Base-by-base conservation (phyloP, 2,797 vertebrate genomes). In the Nyctalus aviator region DNA sequence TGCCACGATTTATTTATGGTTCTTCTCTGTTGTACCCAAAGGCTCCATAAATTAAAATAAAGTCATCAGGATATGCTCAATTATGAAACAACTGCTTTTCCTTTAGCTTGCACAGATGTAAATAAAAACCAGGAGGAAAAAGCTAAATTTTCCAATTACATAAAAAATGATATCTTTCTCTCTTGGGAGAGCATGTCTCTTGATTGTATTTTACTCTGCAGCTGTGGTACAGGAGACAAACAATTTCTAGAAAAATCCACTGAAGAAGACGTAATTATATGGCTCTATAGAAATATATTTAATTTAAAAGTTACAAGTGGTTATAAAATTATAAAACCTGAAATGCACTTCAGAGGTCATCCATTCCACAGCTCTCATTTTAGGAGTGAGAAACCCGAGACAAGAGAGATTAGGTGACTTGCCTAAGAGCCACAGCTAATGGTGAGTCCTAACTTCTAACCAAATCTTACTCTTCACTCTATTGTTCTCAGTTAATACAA, bases 11-110 rank as follows among this genome's bases (percentile, higher is more conserved):
- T 90, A 90, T 37, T 44, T 62, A 64, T 6, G 20, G 20, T 57
- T 84, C 75, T 88, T 93, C 57, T 41, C n/a, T 37, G 41, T 27
- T 73, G 68, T 48, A 46, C 50, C 32, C 41, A 76, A 83, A 87
- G 79, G 1, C 21, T 83, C 57, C 46, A 75, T 53, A 75, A 85
- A 87, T 92, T 83, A 78, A 93, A 93, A 84, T 20, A 69, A 79
- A 93, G 50, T 87, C 73, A 46, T 82, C 59, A 92, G n/a, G 35
- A 84, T 48, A 71, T 82, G 23, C 30, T 90, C 30, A 78, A 55
- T 41, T 66, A 84, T 7, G 85, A 90, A 94, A 90, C 53, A 59
- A 76, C 23, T 59, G n/a, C 35, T 71, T 68, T 92, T 90, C 85
- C 32, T 66, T 55, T 41, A 53, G 75, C 48, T 35, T 62, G 27